Base-by-base conservation (phyloP, 2,113 vertebrate genomes). In the Manacus vitellinus region DNA sequence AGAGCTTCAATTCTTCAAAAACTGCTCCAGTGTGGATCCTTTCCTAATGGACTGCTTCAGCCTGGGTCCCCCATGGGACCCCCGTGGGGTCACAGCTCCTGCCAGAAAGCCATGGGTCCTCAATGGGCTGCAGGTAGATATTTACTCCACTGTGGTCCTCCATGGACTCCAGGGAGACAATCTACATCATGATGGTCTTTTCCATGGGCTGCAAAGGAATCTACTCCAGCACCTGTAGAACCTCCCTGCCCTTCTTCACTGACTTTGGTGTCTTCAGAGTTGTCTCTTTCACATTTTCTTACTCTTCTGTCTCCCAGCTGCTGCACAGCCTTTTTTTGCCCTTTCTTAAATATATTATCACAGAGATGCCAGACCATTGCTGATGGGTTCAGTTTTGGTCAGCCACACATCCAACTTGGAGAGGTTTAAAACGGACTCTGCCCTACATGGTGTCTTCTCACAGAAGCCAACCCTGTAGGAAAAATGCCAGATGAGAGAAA, bases 61-160 rank as follows among this genome's bases (percentile, higher is more conserved):
- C 30, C 5, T n/a, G 2, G 7, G 18, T 49, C 1, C 3, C 20
- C 6, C 8, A 27, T n/a, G 2, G 7, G 18, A 44, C 1, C 3
- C 20, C 6, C 9, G 23, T 1, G 6, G 7, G 3, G 9, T 63
- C 21, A 54, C 31, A 41, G 19, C 3, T 78, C 20, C 33, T 88
- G 10, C 12, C 23, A 76, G 37, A 43, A 80, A 81, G 24, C 17
- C 56, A 41, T 8, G 4, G 37, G 13, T 19, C 4, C 35, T 71
- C 56, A 27, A 17, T 18, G 16, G 17, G 4, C 39, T 61, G 10
- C 12, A 71, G 46, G 10, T 15, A 22, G 22, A 8, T 21, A 61
- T 74, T 39, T 73, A 7, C 18, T 67, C 15, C 12, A 3, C 33
- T n/a, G 16, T 35, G 20, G 12, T 8, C 5, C 9, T 61, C 30